These are phyloP conservation scores for Ochotona curzoniae DNA, from an alignment of 2,113 vertebrate genomes.

Conservation along the genomic window DNA sequence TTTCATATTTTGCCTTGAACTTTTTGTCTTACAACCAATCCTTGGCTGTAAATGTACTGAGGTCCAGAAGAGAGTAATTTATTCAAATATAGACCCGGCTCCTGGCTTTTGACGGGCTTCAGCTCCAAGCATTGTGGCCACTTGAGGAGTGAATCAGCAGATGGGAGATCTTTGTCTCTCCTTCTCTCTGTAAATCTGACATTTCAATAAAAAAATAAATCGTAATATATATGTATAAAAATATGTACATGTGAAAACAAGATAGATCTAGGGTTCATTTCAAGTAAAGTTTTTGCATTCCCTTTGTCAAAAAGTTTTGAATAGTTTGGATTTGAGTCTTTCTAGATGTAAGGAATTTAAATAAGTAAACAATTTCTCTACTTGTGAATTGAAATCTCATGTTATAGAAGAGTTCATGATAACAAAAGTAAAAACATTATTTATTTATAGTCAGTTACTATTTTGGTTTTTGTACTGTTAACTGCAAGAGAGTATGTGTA, in stretches of 20 bases:
- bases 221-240: neutral
- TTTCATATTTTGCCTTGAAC: neutral
- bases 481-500: neutral
- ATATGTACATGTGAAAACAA: neutral
- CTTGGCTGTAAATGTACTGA: neutral
- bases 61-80: neutral
- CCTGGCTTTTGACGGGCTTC: no score
- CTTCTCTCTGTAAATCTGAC: no score
- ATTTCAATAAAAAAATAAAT: no score
- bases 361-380: neutral
- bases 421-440: slow-evolving; percentile 39
- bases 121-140: no score
- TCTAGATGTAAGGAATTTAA: slow-evolving; percentile 17
- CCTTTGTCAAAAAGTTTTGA: slow-evolving; percentile 23
- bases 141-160: no score
- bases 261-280: neutral
- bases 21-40: neutral
- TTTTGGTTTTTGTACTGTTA: neutral
- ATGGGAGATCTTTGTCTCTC: no score
- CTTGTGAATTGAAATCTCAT: neutral
- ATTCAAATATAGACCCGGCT: neutral
- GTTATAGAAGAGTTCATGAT: neutral
- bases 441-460: slow-evolving; percentile 44
- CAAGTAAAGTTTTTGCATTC: neutral
- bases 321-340: neutral